Evolutionary conservation across 2,113 vertebrate genomes (phyloP).

Genomic region (Brachypodius melanocephalos): DNA sequence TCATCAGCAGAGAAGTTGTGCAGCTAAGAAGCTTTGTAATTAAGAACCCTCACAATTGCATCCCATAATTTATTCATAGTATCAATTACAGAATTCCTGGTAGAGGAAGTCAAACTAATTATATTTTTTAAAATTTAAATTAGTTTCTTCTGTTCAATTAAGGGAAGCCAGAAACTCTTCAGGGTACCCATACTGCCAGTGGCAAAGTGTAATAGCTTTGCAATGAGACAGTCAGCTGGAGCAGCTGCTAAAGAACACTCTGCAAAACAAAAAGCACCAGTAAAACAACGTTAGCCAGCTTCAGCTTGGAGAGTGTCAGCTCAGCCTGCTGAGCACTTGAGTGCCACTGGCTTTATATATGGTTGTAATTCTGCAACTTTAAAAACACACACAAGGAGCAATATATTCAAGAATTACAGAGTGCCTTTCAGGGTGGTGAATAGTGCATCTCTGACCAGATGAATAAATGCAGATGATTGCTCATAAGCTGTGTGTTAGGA

Average conservation of each 20-base stretch:
- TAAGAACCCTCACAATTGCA: constrained; percentile 30
- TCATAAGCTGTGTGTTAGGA: not conserved
- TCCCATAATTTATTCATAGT: constrained; percentile 66
- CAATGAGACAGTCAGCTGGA: not conserved
- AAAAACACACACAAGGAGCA: not conserved
- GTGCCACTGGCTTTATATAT: not conserved
- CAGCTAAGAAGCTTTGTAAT: constrained; percentile 51
- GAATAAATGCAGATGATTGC: not conserved
- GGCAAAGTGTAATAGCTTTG: constrained; percentile 44
- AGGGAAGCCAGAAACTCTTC: constrained; percentile 46
- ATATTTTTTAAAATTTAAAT: constrained; percentile 60
- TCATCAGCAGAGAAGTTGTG: not conserved
- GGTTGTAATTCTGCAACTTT: not conserved
- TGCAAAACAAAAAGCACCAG: not conserved
- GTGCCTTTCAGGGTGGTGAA: not conserved
- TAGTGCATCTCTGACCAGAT: not conserved
- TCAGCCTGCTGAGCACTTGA: not conserved
- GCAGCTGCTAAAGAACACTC: not conserved
- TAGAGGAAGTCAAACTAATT: constrained; percentile 59
- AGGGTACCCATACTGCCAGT: constrained; percentile 5
- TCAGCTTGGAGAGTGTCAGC: not conserved
- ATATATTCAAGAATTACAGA: not conserved
- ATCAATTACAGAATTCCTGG: constrained; percentile 63
- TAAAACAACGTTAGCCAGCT: not conserved
- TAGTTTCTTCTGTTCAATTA: constrained; percentile 65